Percentiles rank a stretch among this genome's conserved stretches.
Evolutionary conservation across 2,113 vertebrate species (phyloP).

Genomic region (Ramphastos sulfuratus): DNA sequence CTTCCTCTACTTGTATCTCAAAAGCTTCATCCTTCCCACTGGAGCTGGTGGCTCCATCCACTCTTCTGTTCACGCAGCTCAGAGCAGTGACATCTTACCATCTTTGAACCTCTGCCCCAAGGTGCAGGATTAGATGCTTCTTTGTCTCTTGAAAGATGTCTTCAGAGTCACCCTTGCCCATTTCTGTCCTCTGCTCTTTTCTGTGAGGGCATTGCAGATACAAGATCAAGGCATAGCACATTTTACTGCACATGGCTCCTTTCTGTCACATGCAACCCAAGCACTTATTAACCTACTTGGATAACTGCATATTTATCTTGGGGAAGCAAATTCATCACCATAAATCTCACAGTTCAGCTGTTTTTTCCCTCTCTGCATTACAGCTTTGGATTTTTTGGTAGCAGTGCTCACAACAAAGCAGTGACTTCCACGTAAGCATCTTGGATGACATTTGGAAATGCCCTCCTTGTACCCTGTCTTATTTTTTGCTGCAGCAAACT

Average conservation of each 20-base stretch:
- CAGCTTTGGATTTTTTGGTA: background rate
- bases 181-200: background rate
- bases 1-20: fast-evolving
- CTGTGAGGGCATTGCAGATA: background rate
- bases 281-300: conserved; percentile 15
- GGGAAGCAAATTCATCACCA: background rate
- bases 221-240: background rate
- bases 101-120: background rate
- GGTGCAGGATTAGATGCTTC: fast-evolving
- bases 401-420: background rate
- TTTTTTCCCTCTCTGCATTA: background rate
- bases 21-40: background rate
- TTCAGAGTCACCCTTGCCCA: background rate
- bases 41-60: background rate
- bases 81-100: background rate
- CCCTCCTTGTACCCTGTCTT: background rate
- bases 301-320: background rate
- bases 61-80: background rate
- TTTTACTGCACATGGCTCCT: background rate
- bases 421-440: background rate
- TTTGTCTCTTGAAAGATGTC: background rate
- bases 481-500: background rate
- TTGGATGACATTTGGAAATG: background rate
- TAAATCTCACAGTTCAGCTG: background rate
- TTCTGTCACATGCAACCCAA: background rate